Percentiles rank a stretch among this genome's conserved stretches.
Evolutionary conservation across 2,797 vertebrate species (phyloP).

Genomic region (Craterocephalus amniculus): DNA sequence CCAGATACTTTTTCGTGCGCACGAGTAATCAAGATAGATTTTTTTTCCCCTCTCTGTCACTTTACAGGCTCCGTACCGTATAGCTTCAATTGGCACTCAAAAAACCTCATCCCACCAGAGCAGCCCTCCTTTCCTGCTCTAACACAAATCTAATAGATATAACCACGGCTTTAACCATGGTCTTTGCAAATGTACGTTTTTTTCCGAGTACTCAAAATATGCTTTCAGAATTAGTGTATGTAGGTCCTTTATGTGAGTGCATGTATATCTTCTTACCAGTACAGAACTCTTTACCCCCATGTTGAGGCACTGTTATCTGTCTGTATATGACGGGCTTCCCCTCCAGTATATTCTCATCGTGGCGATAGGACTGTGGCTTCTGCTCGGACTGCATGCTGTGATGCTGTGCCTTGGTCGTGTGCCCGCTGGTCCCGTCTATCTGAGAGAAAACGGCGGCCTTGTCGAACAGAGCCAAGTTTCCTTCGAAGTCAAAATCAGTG

Average conservation of each 20-base stretch:
- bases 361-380: slow-evolving; percentile 83
- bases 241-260: background rate
- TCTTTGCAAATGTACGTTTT: too few relatives aligned
- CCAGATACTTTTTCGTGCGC: too few relatives aligned
- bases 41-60: too few relatives aligned
- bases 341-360: slow-evolving; percentile 90
- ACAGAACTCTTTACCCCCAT: slow-evolving; percentile 86
- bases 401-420: slow-evolving; percentile 78
- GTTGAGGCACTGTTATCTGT: slow-evolving; percentile 87
- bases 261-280: slow-evolving; percentile 78
- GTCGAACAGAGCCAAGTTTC: slow-evolving; percentile 89
- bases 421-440: slow-evolving; percentile 82
- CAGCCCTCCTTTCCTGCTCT: background rate
- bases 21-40: too few relatives aligned
- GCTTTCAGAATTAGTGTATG: background rate
- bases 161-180: too few relatives aligned
- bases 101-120: background rate
- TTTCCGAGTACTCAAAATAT: too few relatives aligned
- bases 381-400: slow-evolving; percentile 80
- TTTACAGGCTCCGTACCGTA: background rate
- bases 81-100: background rate
- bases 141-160: background rate
- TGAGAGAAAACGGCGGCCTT: slow-evolving; percentile 90
- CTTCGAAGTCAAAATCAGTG: slow-evolving; percentile 94
- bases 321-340: slow-evolving; percentile 86